Percentiles rank a stretch among this genome's conserved stretches.
Conservation (phyloP, 2,113 vertebrate genomes). For the Chaetorhynchus papuensis region DNA sequence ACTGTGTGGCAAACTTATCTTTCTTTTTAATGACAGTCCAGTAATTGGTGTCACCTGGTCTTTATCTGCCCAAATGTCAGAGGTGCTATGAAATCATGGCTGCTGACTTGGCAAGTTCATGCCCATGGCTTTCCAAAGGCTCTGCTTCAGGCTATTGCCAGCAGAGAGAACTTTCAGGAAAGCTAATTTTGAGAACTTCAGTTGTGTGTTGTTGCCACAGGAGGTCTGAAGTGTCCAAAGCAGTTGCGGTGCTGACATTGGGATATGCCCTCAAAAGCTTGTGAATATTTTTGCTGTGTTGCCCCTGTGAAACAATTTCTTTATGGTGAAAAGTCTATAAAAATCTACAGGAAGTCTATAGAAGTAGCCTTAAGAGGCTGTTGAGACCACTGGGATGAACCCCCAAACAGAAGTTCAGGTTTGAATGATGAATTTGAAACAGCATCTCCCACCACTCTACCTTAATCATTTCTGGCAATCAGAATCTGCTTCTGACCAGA, state of each 20-base stretch:
- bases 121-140: neutral
- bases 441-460: neutral
- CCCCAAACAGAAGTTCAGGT: neutral
- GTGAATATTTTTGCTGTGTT: neutral
- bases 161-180: neutral
- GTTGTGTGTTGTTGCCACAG: neutral
- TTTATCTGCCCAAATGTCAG: neutral
- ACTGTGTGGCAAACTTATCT: neutral
- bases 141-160: neutral
- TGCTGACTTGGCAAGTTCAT: neutral
- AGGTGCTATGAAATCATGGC: neutral
- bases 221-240: neutral
- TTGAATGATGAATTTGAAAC: neutral
- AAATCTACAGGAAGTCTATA: neutral
- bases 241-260: neutral
- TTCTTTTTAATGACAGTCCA: neutral
- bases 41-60: neutral
- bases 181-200: neutral
- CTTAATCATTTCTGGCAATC: neutral
- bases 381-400: neutral
- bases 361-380: neutral
- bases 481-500: neutral
- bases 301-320: neutral
- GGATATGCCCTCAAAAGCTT: rapidly evolving
- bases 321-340: neutral